Percentiles rank a stretch among this genome's conserved stretches.
Evolutionary conservation across 2,888 invertebrate species (phyloP).

Genomic region (Busseola fusca): DNA sequence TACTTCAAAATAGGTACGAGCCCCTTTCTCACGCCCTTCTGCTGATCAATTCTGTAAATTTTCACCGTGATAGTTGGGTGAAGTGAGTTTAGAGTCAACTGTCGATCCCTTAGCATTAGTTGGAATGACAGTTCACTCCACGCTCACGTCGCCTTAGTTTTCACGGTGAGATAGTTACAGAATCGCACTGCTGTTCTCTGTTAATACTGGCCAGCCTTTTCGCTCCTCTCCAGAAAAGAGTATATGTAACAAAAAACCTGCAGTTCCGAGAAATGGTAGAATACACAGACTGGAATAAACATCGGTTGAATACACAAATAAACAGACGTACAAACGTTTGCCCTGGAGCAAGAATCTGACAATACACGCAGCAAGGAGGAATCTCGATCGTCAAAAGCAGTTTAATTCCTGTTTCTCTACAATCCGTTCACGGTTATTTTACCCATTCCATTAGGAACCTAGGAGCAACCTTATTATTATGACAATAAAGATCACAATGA

Average conservation of each 20-base stretch:
- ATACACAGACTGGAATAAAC: not conserved
- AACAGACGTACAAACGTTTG: not conserved
- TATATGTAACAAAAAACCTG: not conserved
- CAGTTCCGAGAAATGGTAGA: not conserved
- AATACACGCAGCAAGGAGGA: constrained; percentile 4
- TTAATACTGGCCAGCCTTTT: not conserved
- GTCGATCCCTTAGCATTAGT: too few relatives aligned
- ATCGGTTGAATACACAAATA: not conserved
- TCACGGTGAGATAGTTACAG: too few relatives aligned
- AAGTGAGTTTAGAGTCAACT: too few relatives aligned
- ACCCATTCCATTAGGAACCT: too few relatives aligned
- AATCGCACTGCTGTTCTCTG: too few relatives aligned
- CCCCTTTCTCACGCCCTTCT: not conserved
- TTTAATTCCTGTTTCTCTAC: constrained; percentile 33
- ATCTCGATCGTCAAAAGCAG: constrained; percentile 15
- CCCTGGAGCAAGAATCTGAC: constrained; percentile 2
- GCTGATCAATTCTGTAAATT: too few relatives aligned
- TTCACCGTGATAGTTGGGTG: too few relatives aligned
- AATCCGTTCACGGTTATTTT: too few relatives aligned
- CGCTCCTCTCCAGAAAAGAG: not conserved
- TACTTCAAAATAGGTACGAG: not conserved
- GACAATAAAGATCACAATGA: not conserved
- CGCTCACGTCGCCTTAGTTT: too few relatives aligned
- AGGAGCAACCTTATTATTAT: too few relatives aligned
- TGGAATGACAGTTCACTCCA: too few relatives aligned